Evolutionary conservation across 2,888 invertebrate genomes (phyloP), one percentile per base, ranked within the genome.

Genomic region (Heliconius aoede): DNA sequence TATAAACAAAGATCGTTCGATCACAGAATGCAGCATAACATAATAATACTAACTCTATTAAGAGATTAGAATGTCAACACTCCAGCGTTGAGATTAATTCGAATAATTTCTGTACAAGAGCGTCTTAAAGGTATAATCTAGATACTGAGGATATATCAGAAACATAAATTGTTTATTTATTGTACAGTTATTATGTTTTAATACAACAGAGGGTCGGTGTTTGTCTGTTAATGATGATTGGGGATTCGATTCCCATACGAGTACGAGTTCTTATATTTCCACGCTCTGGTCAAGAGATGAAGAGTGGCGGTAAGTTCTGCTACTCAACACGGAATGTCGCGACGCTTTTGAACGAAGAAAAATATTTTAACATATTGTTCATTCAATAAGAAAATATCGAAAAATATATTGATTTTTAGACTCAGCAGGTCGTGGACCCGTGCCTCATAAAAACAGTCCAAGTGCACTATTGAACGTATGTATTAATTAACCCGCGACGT

Each of bases 91-190:
- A 68, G 40, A 30, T 68, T 68, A 68, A 68, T 68, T 30, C 68
- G 30, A 68, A 51, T n/a, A 68, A 68, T 68, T 68, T 68, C 28
- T 26, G 21, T 51, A 30, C 51, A 30, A 68, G 51, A n/a, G 51
- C 15, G 32, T 13, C 30, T 68, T 51, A 68, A 28, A 68, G 21
- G 11, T 46, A 28, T 26, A 68, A 28, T 3, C 30, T 62, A 5
- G 26, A 65, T 36, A 36, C 65, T 36, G 15, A 40, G 40, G 36
- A 3, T n/a, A 15, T 24, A 68, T 68, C 28, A 51, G 51, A 68
- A 68, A 68, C 68, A 68, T 26, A 51, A 30, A 51, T 51, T 68
- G 68, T n/a, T 68, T n/a, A 30, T 68, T 68, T 30, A 30, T 68
- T 13, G 11, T 51, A 51, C 51, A n/a, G 11, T 15, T n/a, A 55